A percentile compares a stretch with the other conserved stretches of the same genome.
phyloP scores from a whole-genome alignment of 2,888 invertebrate genomes.

The Catocala nupta region DNA sequence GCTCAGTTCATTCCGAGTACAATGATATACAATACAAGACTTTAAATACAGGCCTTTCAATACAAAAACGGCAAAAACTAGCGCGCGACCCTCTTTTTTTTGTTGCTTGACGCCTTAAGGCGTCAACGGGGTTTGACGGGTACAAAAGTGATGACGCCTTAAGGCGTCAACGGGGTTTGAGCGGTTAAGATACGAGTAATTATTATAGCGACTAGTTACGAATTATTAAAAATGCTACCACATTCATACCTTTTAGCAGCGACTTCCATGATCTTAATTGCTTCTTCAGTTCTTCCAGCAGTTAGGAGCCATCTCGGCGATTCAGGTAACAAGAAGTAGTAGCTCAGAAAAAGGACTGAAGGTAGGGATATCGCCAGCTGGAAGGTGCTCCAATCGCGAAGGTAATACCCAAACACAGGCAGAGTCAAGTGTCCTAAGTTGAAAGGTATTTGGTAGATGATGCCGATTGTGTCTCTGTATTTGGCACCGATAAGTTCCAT shows the following conservation, averaged over 20 bases:
- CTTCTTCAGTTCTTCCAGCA: conserved; percentile 89
- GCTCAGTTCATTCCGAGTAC: too few relatives aligned
- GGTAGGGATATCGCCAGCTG: conserved; percentile 90
- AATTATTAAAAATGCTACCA: neutral
- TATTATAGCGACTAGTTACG: too few relatives aligned
- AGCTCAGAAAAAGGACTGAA: conserved; percentile 88
- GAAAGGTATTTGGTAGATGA: conserved; percentile 90
- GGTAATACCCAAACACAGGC: conserved; percentile 88
- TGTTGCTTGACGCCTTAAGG: too few relatives aligned
- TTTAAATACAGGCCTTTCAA: too few relatives aligned
- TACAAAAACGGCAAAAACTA: too few relatives aligned
- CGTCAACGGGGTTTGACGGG: too few relatives aligned
- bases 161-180: too few relatives aligned
- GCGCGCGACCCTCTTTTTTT: too few relatives aligned
- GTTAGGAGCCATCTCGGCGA: conserved; percentile 94
- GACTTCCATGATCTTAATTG: conserved; percentile 89
- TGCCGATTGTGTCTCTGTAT: conserved; percentile 90
- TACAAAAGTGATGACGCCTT: too few relatives aligned
- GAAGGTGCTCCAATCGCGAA: conserved; percentile 90
- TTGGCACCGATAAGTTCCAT: conserved; percentile 90
- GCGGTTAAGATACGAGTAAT: too few relatives aligned
- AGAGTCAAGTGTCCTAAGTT: conserved; percentile 90
- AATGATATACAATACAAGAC: too few relatives aligned
- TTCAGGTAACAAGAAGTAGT: conserved; percentile 92
- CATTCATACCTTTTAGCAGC: conserved; percentile 86